Evolutionary conservation across 2,113 vertebrate genomes (phyloP), one percentile per base, ranked within the genome.

Genomic region (Galemys pyrenaicus): DNA sequence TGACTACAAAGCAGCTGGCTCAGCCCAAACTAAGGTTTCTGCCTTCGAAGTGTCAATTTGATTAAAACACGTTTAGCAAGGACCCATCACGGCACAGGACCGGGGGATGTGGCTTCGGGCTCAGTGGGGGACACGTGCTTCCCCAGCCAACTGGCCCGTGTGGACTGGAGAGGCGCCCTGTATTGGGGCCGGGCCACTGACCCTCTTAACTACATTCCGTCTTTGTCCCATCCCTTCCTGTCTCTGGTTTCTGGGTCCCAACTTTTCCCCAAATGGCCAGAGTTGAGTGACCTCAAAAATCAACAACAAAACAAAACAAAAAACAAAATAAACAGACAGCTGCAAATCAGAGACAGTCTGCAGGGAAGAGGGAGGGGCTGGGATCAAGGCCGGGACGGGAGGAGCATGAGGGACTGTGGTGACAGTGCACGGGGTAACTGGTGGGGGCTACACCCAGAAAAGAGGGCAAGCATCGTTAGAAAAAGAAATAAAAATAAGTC

Each of bases 31-130:
- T 60, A 41, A 37, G 75, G 67, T 16, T 84, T 15, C 64, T 19
- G 54, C 49, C 89, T 91, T 75, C 92, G 95, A 96, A 96, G 95
- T 79, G 71, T 95, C 46, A 19, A 83, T 94, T 81, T 95, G 83
- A 96, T 97, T 91, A 94, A 96, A 92, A 64, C 32, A 60, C 5
- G 12, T 80, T 95, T 80, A 94, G 60, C 17, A 11, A 87, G 70
- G 67, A 95, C 83, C 65, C 87, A 67, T 92, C 73, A 71, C 85
- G 73, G 89, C 68, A 12, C 82, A 46, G 91, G 95, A 83, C 68
- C 44, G 7, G 15, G 39, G 71, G 84, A 93, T 93, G 56, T n/a
- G 62, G 81, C 60, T 70, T 46, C 0, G 1, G 90, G 41, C 89
- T 92, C 93, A 41, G 95, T 58, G n/a, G 94, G 92, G 75, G 86